These are phyloP conservation scores for Lynx canadensis DNA, from an alignment of 2,113 vertebrate genomes.

Conservation along the genomic window DNA sequence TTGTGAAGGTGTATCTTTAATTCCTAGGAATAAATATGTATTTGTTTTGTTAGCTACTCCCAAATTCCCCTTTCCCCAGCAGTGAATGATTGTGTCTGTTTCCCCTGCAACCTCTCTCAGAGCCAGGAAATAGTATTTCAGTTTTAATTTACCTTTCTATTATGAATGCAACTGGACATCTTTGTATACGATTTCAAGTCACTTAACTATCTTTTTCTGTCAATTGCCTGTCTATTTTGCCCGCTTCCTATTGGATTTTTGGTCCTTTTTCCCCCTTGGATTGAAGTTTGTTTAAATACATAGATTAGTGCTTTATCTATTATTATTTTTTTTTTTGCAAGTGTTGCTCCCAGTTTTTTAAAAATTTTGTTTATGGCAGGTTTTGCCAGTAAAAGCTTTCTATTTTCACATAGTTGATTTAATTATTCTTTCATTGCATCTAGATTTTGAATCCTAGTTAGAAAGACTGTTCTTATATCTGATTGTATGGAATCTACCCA, in stretches of 20 bases:
- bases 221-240: background rate
- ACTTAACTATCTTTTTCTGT: background rate
- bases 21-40: background rate
- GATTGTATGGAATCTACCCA: background rate
- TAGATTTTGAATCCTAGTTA: constrained; percentile 14
- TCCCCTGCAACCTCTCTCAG: background rate
- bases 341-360: background rate
- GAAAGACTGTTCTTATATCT: background rate
- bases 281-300: background rate
- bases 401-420: background rate
- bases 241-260: background rate
- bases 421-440: background rate
- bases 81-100: background rate
- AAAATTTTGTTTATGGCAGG: background rate
- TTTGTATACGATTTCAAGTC: background rate
- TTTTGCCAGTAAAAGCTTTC: constrained; percentile 3
- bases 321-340: background rate
- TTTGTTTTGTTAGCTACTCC: background rate
- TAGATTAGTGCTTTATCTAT: background rate
- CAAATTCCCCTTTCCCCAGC: background rate
- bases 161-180: background rate
- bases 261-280: background rate
- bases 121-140: background rate
- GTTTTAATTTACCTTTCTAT: background rate
- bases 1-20: background rate